A percentile compares a stretch with the other conserved stretches of the same genome.
Evolutionary conservation across 2,797 vertebrate species (phyloP).

Genomic region (Florisuga fusca): DNA sequence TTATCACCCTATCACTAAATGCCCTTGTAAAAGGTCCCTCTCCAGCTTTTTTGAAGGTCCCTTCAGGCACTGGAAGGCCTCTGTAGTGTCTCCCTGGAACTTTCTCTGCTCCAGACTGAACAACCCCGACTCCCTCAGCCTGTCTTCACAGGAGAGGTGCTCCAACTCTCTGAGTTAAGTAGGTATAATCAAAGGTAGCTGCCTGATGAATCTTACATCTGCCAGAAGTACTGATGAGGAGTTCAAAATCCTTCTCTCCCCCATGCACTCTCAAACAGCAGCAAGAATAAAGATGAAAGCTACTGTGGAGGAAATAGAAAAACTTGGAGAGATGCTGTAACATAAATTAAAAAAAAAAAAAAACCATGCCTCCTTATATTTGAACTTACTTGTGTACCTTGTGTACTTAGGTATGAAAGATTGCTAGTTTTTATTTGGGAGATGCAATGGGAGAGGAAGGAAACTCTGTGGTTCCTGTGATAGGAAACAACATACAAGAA

Average conservation of each 20-base stretch:
- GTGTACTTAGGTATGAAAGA: neutral
- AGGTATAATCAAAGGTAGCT: neutral
- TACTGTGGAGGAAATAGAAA: neutral
- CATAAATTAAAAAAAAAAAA: neutral
- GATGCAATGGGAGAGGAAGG: neutral
- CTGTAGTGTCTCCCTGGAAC: too few relatives aligned
- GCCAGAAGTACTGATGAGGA: neutral
- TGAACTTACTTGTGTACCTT: neutral
- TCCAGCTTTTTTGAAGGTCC: too few relatives aligned
- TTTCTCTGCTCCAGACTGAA: too few relatives aligned
- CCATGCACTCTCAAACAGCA: neutral
- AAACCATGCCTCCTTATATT: neutral
- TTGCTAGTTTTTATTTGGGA: neutral
- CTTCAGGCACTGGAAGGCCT: too few relatives aligned
- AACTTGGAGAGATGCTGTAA: neutral
- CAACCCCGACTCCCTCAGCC: too few relatives aligned
- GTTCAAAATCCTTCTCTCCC: neutral
- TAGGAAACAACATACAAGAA: conserved; percentile 11
- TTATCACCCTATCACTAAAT: too few relatives aligned
- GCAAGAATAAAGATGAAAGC: neutral
- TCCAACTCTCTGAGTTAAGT: neutral
- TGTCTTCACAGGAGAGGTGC: too few relatives aligned
- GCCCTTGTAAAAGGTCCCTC: too few relatives aligned
- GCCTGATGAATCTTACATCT: neutral
- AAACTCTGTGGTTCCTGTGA: neutral